Base-by-base conservation (phyloP, 2,113 vertebrate species). In the Apeltes quadracus region DNA sequence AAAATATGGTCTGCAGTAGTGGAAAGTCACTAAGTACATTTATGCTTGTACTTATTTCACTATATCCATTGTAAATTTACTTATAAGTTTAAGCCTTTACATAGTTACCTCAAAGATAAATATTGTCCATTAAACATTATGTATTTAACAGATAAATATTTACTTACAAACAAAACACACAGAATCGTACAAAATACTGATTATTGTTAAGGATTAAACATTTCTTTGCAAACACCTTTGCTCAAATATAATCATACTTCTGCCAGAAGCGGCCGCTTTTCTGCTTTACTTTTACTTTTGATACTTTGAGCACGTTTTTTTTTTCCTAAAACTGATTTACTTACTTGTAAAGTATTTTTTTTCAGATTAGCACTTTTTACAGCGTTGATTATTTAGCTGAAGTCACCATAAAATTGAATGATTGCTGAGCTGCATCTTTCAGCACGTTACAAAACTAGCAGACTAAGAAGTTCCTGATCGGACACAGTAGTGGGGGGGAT, bases 381-480 rank as follows among this genome's bases (percentile, higher is more conserved):
- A 18, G 13, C 6, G 13, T 27, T 38, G 5, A 7, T 44, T 51
- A 46, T 41, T 50, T 73, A 36, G 14, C 63, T 64, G 14, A 66
- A 22, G 22, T 32, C 15, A 14, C 25, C 12, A 32, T 43, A 3
- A 55, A 62, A 71, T 6, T 16, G 53, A 69, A 29, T 55, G 7
- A 16, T 0, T 50, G 67, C 68, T 13, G n/a, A 75, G 3, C 39
- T 51, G n/a, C 20, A 3, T 73, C 3, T 14, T 81, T 83, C 41
- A 76, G 74, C 72, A 48, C 0, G 7, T 75, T 63, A 76, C 39
- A 59, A 79, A 90, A 89, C 41, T 16, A 54, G 87, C 84, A 81
- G 78, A 88, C 68, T 89, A 78, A 79, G 83, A 81, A 74, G 77
- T 87, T 88, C 81, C 82, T 59, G 72, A 88, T 86, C 71, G 7